These are phyloP conservation scores for Gila robusta DNA, from an alignment of 2,797 vertebrate species.

Conservation along the genomic window DNA sequence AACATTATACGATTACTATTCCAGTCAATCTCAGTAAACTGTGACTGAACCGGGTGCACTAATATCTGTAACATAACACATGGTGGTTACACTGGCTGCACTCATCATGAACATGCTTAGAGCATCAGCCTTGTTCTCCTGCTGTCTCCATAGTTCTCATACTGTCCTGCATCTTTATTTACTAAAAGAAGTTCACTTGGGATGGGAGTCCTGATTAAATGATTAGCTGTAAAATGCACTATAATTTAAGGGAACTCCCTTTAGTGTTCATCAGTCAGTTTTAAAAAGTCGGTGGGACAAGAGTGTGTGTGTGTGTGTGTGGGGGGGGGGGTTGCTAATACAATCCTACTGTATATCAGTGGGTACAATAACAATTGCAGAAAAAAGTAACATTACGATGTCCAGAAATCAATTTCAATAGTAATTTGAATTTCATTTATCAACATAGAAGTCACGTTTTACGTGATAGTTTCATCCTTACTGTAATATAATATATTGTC, in stretches of 20 bases:
- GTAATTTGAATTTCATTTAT: no score
- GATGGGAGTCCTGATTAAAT: background rate
- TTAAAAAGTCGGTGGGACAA: no score
- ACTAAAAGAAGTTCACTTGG: background rate
- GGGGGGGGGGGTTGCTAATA: no score
- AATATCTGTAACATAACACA: background rate
- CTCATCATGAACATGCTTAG: background rate
- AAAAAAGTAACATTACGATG: no score
- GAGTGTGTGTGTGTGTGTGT: no score
- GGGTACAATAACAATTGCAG: no score
- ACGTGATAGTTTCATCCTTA: no score
- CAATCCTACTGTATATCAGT: no score
- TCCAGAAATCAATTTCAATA: no score
- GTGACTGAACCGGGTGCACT: background rate
- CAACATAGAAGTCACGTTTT: no score
- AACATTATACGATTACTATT: background rate
- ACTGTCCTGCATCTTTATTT: background rate
- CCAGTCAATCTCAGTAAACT: slow-evolving; percentile 11
- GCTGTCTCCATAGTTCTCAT: background rate
- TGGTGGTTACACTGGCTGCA: slow-evolving; percentile 12
- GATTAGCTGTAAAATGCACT: slow-evolving; percentile 33
- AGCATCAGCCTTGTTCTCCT: background rate
- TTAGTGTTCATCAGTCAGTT: background rate
- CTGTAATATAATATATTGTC: no score
- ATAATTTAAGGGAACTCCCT: slow-evolving; percentile 39